Base-by-base conservation (phyloP, 2,888 invertebrate genomes). In the Phlogophora meticulosa region DNA sequence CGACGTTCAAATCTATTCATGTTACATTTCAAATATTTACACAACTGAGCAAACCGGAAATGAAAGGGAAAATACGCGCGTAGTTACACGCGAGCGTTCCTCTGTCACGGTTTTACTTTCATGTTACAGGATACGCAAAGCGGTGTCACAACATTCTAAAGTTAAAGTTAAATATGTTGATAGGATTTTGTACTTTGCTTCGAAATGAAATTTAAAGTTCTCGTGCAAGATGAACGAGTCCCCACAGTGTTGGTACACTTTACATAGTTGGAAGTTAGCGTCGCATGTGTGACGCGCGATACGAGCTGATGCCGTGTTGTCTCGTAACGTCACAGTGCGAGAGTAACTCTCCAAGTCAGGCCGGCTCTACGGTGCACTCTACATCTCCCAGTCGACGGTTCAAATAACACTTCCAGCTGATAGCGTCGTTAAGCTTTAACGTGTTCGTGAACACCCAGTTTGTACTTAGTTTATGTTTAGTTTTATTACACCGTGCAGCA, bases 401-500 rank as follows among this genome's bases (percentile, higher is more conserved):
- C 85, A 85, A 88, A 90, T 90, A 91, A 88, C 89, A 90, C 84
- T 90, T 86, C 79, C 82, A 85, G 82, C 84, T 85, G 86, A 91
- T 89, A 84, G 87, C 87, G 80, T 87, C 89, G 86, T 90, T 89
- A 88, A 87, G 86, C 85, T 87, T 85, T 83, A 87, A 86, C 83
- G 83, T 80, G 87, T 87, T 84, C 85, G 78, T 84, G 87, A 90
- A 88, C 89, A 89, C 87, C 85, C 85, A 82, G 85, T 90, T 88
- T 83, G 85, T 88, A 85, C 84, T 84, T 85, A 86, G 86, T 90
- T 91, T 87, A 89, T 85, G 90, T 87, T 88, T 87, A 88, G 86
- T 88, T 91, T 90, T 87, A 90, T 86, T 86, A 85, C 79, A 62
- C 76, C 80, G 56, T 71, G 78, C 81, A 84, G 82, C 81, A 77